Evolutionary conservation across 2,888 invertebrate genomes (phyloP).

Genomic region (Diaprepes abbreviatus): DNA sequence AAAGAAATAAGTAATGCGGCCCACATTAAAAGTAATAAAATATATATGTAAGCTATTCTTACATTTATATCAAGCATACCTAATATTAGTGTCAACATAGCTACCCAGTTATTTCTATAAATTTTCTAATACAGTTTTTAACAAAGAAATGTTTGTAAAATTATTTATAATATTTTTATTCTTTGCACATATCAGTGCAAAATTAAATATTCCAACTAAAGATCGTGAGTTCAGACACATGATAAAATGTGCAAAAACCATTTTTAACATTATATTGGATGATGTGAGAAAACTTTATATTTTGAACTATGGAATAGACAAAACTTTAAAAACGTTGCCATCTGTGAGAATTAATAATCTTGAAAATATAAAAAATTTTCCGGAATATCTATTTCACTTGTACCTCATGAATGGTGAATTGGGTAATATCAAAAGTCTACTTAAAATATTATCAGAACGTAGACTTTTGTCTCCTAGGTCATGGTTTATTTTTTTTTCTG

Average conservation of each 20-base stretch:
- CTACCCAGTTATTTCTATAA: no score
- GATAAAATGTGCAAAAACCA: not conserved
- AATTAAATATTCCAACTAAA: not conserved
- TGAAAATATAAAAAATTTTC: not conserved
- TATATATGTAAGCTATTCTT: no score
- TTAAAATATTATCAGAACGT: not conserved
- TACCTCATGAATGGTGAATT: constrained; percentile 3
- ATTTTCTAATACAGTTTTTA: no score
- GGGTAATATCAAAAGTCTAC: not conserved
- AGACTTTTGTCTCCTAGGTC: not conserved
- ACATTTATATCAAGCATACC: no score
- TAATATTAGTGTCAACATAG: no score
- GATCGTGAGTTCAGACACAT: not conserved
- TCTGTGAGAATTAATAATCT: not conserved
- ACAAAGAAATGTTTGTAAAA: no score
- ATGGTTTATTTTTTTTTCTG: constrained; percentile 3
- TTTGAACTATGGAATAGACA: not conserved
- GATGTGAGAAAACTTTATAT: no score
- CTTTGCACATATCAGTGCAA: not conserved
- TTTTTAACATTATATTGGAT: not conserved
- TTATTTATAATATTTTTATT: no score
- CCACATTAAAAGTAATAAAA: no score
- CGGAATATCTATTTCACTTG: not conserved
- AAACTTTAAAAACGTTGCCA: not conserved
- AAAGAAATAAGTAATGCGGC: no score